Base-by-base conservation (phyloP, 2,888 invertebrate genomes). In the Mystacides longicornis region DNA sequence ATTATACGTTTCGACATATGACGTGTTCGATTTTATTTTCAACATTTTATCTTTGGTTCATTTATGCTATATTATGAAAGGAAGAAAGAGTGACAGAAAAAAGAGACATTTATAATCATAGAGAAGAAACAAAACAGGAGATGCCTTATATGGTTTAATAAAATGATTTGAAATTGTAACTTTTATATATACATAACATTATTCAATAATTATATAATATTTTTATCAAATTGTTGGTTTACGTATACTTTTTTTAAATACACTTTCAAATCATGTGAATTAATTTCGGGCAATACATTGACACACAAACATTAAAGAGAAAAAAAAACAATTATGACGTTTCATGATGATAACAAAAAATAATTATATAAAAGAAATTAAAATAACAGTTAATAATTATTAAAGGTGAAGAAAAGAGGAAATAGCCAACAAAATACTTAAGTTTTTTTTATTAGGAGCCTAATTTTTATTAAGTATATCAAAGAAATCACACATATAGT, bases 201-300 rank as follows among this genome's bases (percentile, higher is more conserved):
- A 27, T 7, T 11, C 27, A 27, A 37, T 37, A 3, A 16, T 37
- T 4, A n/a, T 37, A 4, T n/a, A 14, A 16, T 7, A 37, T 14
- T 37, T 3, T 37, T 37, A n/a, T 37, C 14, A 16, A 37, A n/a
- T n/a, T n/a, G n/a, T 37, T 37, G 14, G 27, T 37, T 37, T 3
- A 37, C 3, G 37, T 37, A 7, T 37, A 3, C 3, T 14, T 37
- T 4, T 14, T 37, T 16, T 7, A 16, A 23, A 46, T 52, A 22
- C 43, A 54, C 51, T 56, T 56, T 56, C 27, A 47, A 56, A 51
- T 20, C 23, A 19, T 11, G 23, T 54, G 14, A 16, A 16, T 37
- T 14, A n/a, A 16, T 37, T 16, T 21, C 48, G 60, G 58, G 54
- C 55, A 58, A 56, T 54, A 60, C 60, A 60, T 58, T 52, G 60